phyloP scores from a whole-genome alignment of 2,888 invertebrate species.

The Megaustenia siamemsis region DNA sequence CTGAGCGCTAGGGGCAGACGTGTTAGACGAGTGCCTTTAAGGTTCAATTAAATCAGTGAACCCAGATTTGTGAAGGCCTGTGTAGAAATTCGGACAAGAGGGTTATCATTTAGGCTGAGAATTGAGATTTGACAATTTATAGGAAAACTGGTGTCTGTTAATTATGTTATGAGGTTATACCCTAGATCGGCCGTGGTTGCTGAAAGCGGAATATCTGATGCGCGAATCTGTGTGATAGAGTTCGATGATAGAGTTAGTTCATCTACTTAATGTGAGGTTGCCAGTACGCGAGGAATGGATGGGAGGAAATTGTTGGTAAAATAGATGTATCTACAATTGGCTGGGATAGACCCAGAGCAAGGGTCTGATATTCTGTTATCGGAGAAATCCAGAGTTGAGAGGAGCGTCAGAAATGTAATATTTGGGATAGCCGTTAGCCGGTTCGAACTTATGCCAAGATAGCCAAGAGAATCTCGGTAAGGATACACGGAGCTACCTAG shows the following conservation, averaged over 20 bases:
- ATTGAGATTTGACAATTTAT: neutral
- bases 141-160: conserved; percentile 6
- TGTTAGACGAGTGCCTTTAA: neutral
- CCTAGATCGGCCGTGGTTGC: neutral
- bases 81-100: neutral
- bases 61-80: neutral
- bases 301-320: neutral
- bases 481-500: neutral
- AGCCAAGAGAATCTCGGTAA: neutral
- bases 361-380: neutral
- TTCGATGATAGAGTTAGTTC: neutral
- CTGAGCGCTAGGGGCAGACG: neutral
- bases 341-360: neutral
- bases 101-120: neutral
- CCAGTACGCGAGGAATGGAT: neutral
- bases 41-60: neutral
- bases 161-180: neutral
- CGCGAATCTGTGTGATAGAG: neutral
- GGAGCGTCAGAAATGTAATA: neutral
- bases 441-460: neutral
- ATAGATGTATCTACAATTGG: neutral
- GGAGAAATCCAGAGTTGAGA: neutral
- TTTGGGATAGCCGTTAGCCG: neutral
- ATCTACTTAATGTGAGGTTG: neutral
- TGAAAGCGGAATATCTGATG: neutral